Evolutionary conservation across 2,888 invertebrate genomes (phyloP).

Genomic region (Hypolimnas misippus): DNA sequence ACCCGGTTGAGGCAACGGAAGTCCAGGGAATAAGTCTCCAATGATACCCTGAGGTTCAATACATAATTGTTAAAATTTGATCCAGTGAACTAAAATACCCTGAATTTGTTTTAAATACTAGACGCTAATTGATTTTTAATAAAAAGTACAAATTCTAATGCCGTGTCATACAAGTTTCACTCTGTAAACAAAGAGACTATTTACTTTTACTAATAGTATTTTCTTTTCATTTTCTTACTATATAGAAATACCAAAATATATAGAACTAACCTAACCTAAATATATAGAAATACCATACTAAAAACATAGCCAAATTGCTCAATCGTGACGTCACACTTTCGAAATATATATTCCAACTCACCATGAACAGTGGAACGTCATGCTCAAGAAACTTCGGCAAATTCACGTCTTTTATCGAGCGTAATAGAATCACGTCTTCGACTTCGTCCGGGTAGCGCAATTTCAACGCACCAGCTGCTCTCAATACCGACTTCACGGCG

Average conservation of each 20-base stretch:
- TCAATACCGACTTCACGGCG: constrained; percentile 96
- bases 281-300: no score
- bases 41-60: constrained; percentile 96
- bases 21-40: constrained; percentile 96
- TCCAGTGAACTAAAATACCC: no score
- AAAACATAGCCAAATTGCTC: background rate
- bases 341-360: constrained; percentile 48
- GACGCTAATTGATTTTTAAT: no score
- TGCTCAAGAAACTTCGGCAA: constrained; percentile 96
- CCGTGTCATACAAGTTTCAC: no score
- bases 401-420: constrained; percentile 97
- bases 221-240: no score
- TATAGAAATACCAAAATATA: no score
- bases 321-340: background rate
- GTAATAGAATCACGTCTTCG: constrained; percentile 93
- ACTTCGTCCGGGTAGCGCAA: constrained; percentile 93
- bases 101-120: no score
- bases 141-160: no score
- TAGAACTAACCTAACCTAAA: no score
- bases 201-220: no score
- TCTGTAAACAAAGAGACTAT: no score
- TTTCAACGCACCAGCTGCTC: constrained; percentile 96
- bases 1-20: constrained; percentile 90
- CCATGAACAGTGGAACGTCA: constrained; percentile 94
- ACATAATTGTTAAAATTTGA: no score